These are phyloP conservation scores for Eristalis arbustorum DNA, from an alignment of 2,888 invertebrate genomes.

Conservation along the genomic window DNA sequence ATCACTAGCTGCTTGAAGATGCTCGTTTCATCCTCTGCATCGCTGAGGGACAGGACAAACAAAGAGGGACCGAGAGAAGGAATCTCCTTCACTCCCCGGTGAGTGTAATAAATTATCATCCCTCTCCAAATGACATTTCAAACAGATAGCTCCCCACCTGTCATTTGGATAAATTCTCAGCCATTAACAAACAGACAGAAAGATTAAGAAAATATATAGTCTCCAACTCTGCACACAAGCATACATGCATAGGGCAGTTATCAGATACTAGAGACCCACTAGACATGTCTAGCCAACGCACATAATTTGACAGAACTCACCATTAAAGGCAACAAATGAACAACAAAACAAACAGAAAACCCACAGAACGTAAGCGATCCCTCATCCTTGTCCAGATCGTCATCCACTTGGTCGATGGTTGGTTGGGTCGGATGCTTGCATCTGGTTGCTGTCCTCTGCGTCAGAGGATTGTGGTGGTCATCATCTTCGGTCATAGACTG, in stretches of 20 bases:
- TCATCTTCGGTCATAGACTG: conserved; percentile 38
- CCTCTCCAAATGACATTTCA: conserved; percentile 22
- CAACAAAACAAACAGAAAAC: conserved; percentile 48
- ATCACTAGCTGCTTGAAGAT: too few species aligned
- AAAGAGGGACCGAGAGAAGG: neutral
- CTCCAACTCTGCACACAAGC: neutral
- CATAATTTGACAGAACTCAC: conserved; percentile 65
- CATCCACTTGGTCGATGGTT: neutral
- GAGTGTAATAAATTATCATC: conserved; percentile 33
- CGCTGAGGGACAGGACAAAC: neutral
- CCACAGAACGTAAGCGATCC: conserved; percentile 57
- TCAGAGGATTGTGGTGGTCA: neutral
- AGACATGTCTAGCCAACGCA: conserved; percentile 68
- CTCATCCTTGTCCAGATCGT: conserved; percentile 22
- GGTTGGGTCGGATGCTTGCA: too few species aligned
- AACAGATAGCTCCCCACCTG: conserved; percentile 23
- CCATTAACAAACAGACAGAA: conserved; percentile 31
- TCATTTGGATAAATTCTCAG: conserved; percentile 44
- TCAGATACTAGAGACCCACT: conserved; percentile 66
- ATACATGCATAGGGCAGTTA: conserved; percentile 49
- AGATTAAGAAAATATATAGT: neutral
- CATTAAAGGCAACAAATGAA: conserved; percentile 66
- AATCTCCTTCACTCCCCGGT: conserved; percentile 36
- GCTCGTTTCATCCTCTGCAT: neutral
- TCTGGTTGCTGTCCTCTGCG: too few species aligned